Evolutionary conservation across 2,113 vertebrate genomes (phyloP), one percentile per base, ranked within the genome.

Genomic region (Capreolus pygargus): DNA sequence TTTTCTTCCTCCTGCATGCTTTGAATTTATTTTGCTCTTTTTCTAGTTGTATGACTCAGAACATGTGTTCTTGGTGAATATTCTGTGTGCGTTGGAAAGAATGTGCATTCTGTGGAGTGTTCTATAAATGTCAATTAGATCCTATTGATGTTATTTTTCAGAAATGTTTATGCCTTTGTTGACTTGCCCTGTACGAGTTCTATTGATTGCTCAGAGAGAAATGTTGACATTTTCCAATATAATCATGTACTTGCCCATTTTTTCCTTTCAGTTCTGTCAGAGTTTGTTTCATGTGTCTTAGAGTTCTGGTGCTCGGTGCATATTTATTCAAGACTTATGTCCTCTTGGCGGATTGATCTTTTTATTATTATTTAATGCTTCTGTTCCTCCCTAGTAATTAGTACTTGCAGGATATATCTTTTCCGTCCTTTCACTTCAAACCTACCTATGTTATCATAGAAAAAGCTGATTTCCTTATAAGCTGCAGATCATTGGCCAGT

Each of bases 401-500:
- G 23, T 30, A 19, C 19, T 5, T 36, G 64, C 43, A 5, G 12
- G 2, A 19, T 47, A 28, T 19, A 3, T 61, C 60, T 39, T 67
- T n/a, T 50, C 60, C 57, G 1, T 45, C 25, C 27, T 67, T 47
- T 15, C 58, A 5, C 33, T n/a, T 90, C 60, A n/a, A 61, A 14
- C 55, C 47, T 13, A 1, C 45, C 17, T 14, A 0, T 11, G 13
- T 61, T 16, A 0, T 47, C 33, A 23, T 28, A 15, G 6, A 13
- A 1, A 14, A 45, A 61, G 14, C 8, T 2, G 33, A n/a, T 82
- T 82, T 82, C 21, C 45, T 43, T 30, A 2, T 23, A 45, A 43
- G 30, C 30, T 13, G 9, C n/a, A 1, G n/a, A 3, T 19, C 47
- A 17, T 3, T 27, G 55, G 21, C 28, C 9, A 25, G 43, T 21